phyloP scores from a whole-genome alignment of 2,113 vertebrate species.

The Illadopsis cleaveri region DNA sequence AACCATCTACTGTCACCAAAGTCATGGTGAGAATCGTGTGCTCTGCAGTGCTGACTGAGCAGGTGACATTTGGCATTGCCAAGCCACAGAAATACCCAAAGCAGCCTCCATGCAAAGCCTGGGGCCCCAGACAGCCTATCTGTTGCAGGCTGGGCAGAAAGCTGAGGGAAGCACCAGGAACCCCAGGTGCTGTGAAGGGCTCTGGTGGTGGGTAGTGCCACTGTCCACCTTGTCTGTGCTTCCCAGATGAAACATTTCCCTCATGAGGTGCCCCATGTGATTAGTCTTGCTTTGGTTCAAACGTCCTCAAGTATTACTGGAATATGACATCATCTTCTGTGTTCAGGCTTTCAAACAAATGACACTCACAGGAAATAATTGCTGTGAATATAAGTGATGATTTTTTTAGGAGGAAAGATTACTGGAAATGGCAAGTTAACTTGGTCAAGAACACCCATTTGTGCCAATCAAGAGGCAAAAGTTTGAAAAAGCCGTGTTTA shows the following conservation, averaged over 20 bases:
- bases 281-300: background rate
- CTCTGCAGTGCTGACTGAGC: background rate
- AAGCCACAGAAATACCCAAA: background rate
- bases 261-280: background rate
- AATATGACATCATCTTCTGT: background rate
- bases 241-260: rapidly evolving
- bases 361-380: constrained; percentile 5
- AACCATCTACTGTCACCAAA: constrained; percentile 15
- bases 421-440: background rate
- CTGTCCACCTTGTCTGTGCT: background rate
- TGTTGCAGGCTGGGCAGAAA: background rate
- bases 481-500: background rate
- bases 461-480: background rate
- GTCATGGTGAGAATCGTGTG: background rate
- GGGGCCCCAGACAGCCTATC: background rate
- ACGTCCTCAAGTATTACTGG: background rate
- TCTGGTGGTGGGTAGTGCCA: background rate
- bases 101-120: rapidly evolving
- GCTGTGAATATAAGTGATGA: background rate
- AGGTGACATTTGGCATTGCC: background rate
- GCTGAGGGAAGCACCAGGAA: background rate
- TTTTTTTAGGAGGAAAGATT: background rate
- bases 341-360: background rate
- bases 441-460: background rate
- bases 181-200: background rate